These are phyloP conservation scores for Diplosoma virens DNA, from an alignment of 23 tunicate species.

Conservation along the genomic window DNA sequence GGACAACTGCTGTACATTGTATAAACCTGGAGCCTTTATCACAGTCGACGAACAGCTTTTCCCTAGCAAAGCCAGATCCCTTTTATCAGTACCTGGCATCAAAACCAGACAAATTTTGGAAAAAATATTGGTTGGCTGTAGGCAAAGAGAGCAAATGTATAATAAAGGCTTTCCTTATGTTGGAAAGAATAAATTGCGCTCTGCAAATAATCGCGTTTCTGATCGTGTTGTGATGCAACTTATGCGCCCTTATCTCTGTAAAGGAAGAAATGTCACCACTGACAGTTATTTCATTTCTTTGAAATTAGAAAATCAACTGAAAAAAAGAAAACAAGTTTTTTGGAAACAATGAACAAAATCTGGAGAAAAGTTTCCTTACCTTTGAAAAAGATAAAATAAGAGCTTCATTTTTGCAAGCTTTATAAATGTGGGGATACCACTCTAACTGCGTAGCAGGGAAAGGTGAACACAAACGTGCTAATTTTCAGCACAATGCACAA, in stretches of 20 bases:
- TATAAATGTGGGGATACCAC: not conserved
- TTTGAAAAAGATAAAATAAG: not conserved
- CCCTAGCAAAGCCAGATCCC: constrained; percentile 14
- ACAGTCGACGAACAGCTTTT: constrained; percentile 9
- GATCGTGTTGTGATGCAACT: not conserved
- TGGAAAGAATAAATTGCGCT: not conserved
- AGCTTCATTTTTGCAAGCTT: constrained; percentile 1
- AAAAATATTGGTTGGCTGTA: constrained; percentile 10
- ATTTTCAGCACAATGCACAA: not conserved
- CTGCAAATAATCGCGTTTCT: constrained; percentile 4
- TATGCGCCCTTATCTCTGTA: not conserved
- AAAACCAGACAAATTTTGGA: not conserved
- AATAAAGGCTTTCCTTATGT: constrained; percentile 16
- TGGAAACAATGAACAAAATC: not conserved
- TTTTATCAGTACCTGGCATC: not conserved
- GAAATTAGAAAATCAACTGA: not conserved
- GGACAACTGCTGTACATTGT: not conserved
- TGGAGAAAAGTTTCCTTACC: not conserved
- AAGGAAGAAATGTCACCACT: constrained; percentile 1
- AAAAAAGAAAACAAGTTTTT: not conserved
- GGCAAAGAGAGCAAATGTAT: constrained; percentile 3
- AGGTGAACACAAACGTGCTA: not conserved
- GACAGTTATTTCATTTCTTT: too few species aligned
- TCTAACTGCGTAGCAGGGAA: not conserved
- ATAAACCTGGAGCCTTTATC: constrained; percentile 7